phyloP scores from a whole-genome alignment of 2,113 vertebrate species.

The Pelecanoides urinatrix region DNA sequence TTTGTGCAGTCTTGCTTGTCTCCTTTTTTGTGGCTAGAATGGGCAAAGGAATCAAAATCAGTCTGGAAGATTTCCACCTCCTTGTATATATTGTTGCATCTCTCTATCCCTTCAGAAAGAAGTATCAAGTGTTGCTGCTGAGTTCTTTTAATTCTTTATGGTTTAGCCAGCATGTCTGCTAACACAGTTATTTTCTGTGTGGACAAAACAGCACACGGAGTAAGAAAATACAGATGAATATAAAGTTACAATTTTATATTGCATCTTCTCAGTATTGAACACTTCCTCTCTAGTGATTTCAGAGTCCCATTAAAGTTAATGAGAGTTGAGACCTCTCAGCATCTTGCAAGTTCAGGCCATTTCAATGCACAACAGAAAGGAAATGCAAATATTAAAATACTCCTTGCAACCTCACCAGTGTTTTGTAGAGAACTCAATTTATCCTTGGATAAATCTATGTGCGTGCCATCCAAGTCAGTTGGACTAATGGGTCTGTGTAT shows the following conservation, averaged over 20 bases:
- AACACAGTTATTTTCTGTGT: not conserved
- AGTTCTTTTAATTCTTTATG: not conserved
- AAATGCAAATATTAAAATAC: constrained; percentile 43
- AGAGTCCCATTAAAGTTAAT: constrained; percentile 63
- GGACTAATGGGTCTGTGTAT: not conserved
- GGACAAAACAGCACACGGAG: not conserved
- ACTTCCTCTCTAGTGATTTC: constrained; percentile 56
- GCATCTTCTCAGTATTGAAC: constrained; percentile 46
- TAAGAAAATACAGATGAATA: not conserved
- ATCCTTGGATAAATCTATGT: not conserved
- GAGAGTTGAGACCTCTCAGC: constrained; percentile 60
- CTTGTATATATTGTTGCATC: not conserved
- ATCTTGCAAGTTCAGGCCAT: constrained; percentile 55
- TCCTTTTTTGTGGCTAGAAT: not conserved
- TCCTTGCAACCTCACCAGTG: not conserved
- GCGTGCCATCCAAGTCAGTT: not conserved
- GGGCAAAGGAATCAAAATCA: not conserved
- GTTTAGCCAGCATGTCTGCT: not conserved
- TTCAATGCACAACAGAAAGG: constrained; percentile 12
- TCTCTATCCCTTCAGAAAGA: not conserved
- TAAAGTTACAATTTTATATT: constrained; percentile 34
- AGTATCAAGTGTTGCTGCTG: not conserved
- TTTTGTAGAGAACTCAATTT: not conserved
- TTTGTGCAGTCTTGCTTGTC: not conserved
- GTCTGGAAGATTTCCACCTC: not conserved